Conservation (phyloP, 35 echinoderm and acorn worm species). For the Acanthaster planci region DNA sequence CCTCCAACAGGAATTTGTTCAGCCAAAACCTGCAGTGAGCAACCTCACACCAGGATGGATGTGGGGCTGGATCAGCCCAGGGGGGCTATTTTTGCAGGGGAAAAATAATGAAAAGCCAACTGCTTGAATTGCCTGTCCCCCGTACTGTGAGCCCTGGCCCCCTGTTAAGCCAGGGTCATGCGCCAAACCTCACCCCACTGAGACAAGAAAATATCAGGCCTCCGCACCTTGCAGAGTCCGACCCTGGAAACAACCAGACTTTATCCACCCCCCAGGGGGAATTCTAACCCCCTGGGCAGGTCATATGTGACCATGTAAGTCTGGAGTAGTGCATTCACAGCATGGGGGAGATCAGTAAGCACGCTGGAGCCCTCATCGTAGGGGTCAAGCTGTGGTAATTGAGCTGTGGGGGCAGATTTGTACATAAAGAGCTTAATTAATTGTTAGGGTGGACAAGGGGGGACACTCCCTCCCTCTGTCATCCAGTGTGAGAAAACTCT, state of each 20-base stretch:
- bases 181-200: background rate
- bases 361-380: background rate
- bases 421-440: background rate
- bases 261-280: conserved; percentile 9
- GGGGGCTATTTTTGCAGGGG: background rate
- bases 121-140: background rate
- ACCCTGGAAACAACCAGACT: conserved; percentile 3
- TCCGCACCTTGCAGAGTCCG: background rate
- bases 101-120: conserved; percentile 21
- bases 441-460: background rate
- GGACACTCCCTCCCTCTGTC: background rate
- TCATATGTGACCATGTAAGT: conserved; percentile 26
- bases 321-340: conserved; percentile 27
- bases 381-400: conserved; percentile 18
- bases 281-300: conserved; percentile 22
- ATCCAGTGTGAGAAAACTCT: background rate
- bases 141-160: background rate
- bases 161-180: conserved; percentile 17
- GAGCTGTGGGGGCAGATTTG: background rate
- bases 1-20: too few relatives aligned
- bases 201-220: conserved; percentile 3
- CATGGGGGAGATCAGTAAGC: conserved; percentile 4
- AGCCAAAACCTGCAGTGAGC: too few relatives aligned
- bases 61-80: background rate
- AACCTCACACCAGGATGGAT: background rate